phyloP scores from a whole-genome alignment of 1,140 invertebrate species.

The Caenorhabditis tropicalis region DNA sequence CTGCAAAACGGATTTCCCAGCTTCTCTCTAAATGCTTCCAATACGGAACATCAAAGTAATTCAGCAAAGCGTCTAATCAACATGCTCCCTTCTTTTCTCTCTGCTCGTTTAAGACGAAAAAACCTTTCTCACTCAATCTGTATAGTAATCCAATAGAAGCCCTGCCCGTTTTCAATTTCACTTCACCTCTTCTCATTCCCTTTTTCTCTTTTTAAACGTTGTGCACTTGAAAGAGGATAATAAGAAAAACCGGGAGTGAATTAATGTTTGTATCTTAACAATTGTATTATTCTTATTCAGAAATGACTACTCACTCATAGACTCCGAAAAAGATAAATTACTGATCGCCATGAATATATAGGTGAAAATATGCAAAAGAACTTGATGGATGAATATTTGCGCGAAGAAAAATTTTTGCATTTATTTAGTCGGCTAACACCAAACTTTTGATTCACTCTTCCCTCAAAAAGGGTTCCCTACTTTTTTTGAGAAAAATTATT shows the following conservation, averaged over 20 bases:
- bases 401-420: neutral
- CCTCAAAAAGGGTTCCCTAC: too few species aligned
- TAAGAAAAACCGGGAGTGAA: neutral
- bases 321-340: neutral
- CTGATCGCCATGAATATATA: neutral
- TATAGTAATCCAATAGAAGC: conserved; percentile 37
- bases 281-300: neutral
- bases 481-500: too few species aligned
- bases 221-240: neutral
- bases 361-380: neutral
- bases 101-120: neutral
- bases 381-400: neutral
- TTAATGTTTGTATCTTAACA: neutral
- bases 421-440: neutral
- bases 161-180: conserved; percentile 24
- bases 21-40: too few species aligned
- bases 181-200: neutral
- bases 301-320: neutral
- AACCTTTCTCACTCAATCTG: conserved; percentile 11
- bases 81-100: neutral
- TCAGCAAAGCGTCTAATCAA: neutral
- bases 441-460: neutral
- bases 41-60: neutral
- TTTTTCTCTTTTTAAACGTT: neutral
- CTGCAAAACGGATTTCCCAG: too few species aligned